Base-by-base conservation (phyloP, 2,113 vertebrate species). In the Pluvialis apricaria region DNA sequence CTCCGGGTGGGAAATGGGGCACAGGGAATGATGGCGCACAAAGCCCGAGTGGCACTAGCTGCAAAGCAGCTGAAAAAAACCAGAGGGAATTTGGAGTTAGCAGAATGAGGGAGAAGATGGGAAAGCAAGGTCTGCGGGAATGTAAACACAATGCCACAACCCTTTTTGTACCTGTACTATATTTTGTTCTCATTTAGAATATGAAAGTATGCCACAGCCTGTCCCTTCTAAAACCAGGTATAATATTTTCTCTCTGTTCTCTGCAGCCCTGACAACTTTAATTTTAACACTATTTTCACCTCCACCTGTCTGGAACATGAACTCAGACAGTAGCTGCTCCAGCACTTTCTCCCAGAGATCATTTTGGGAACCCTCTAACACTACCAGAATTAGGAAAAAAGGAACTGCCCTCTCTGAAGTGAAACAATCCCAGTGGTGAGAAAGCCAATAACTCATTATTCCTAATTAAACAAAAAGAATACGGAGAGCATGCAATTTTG, bases 351-450 rank as follows among this genome's bases (percentile, higher is more conserved):
- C 38, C 26, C 11, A 6, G 0, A 65, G 54, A 85, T 47, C 40
- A 34, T 54, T 55, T 34, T 31, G 28, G 9, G 34, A 83, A 64
- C 24, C 13, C 49, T 45, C 24, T 26, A 65, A 54, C 8, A 14
- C 34, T 40, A 47, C 5, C 11, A 58, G 19, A 17, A 75, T 20
- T n/a, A 62, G 14, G 47, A 40, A 49, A 70, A 80, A 71, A 49
- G 15, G 11, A 58, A 28, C 17, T 24, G 18, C n/a, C 32, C 5
- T 70, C 19, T 72, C 28, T 44, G 10, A 93, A 82, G 34, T 14
- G 7, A 4, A 36, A 68, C 38, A 60, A 24, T 7, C 4, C 12
- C 26, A 66, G 15, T 0, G 0, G 22, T 49, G 36, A 72, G 29
- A 72, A 71, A 61, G 28, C 7, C 6, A 72, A 11, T 31, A 71